These are phyloP conservation scores for Aplochiton taeniatus DNA, from an alignment of 2,797 vertebrate species.

Conservation along the genomic window DNA sequence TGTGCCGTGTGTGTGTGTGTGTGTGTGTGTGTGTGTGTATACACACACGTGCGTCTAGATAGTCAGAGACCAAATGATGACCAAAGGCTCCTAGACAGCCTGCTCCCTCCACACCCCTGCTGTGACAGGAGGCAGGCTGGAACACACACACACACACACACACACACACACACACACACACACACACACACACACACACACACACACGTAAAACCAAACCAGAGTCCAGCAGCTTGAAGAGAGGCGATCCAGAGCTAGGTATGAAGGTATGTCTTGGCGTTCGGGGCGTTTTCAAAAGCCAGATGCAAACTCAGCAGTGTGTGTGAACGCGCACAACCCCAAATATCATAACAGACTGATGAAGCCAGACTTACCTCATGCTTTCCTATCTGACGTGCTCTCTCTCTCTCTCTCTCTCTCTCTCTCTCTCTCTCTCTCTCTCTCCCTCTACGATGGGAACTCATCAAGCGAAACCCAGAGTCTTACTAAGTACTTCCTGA, in stretches of 20 bases:
- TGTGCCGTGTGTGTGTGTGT: not conserved
- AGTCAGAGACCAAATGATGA: constrained; percentile 7
- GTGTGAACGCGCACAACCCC: constrained; percentile 4
- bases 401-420: constrained; percentile 20
- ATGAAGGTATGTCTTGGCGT: no score
- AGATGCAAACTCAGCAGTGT: no score
- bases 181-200: constrained; percentile 17
- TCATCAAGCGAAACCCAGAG: constrained; percentile 39
- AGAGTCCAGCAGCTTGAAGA: not conserved
- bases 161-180: constrained; percentile 21
- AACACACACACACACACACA: constrained; percentile 14
- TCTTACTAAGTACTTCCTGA: constrained; percentile 38
- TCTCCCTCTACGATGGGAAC: constrained; percentile 36
- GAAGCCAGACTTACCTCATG: constrained; percentile 57
- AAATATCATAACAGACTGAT: constrained; percentile 27
- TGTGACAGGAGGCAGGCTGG: constrained; percentile 26
- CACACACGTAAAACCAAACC: constrained; percentile 1
- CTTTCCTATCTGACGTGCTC: constrained; percentile 15
- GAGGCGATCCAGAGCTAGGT: no score
- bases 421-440: constrained; percentile 24
- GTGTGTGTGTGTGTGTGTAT: not conserved
- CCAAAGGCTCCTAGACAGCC: constrained; percentile 51
- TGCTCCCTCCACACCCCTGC: constrained; percentile 48
- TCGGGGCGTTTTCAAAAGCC: no score
- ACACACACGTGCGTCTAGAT: not conserved